phyloP scores from a whole-genome alignment of 2,797 vertebrate genomes.

The Helicolenus hilgendorfi region DNA sequence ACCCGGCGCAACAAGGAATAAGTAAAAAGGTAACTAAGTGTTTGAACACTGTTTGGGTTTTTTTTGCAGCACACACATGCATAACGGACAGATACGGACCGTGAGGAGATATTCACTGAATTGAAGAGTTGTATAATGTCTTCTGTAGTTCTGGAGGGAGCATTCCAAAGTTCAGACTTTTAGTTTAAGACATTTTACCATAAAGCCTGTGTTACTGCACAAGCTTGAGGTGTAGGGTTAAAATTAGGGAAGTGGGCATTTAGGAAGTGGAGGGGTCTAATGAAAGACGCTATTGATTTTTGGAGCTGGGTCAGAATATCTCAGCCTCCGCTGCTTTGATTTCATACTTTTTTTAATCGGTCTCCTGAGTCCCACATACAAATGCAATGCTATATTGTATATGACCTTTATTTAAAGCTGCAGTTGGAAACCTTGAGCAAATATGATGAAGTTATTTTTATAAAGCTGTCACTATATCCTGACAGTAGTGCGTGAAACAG shows the following conservation, averaged over 20 bases:
- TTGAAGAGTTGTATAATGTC: not conserved
- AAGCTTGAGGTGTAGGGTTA: not conserved
- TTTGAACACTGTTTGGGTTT: too few species aligned
- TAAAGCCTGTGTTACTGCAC: not conserved
- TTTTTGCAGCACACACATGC: too few species aligned
- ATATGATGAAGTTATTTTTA: too few species aligned
- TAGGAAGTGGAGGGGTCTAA: not conserved
- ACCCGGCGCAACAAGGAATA: too few species aligned
- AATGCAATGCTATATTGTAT: not conserved
- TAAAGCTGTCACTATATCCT: too few species aligned
- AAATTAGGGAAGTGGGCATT: not conserved
- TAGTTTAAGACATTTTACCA: not conserved
- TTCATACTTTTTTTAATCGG: not conserved
- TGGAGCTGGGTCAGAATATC: not conserved
- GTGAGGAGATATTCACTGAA: too few species aligned
- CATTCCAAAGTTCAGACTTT: not conserved
- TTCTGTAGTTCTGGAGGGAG: not conserved
- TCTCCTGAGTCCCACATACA: not conserved
- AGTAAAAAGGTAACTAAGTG: too few species aligned
- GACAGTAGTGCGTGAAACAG: too few species aligned
- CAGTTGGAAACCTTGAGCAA: too few species aligned
- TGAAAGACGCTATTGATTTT: not conserved
- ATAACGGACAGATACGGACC: too few species aligned
- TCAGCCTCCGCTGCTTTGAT: not conserved
- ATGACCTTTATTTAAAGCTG: not conserved